Evolutionary conservation across 2,113 vertebrate genomes (phyloP).

Genomic region (Helogale parvula): DNA sequence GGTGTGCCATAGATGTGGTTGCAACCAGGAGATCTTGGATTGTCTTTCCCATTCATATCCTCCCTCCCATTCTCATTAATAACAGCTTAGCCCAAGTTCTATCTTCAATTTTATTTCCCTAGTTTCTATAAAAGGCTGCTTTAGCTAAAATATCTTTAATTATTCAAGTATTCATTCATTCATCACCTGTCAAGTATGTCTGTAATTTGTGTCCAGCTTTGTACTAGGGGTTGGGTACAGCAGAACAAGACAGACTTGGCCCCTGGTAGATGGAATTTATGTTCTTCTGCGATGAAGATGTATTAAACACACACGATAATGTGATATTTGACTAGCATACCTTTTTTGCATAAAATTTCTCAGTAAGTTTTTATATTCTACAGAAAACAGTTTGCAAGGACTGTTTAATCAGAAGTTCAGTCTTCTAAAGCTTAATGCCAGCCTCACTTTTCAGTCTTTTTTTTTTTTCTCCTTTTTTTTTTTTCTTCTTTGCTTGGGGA

Average conservation of each 20-base stretch:
- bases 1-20: background rate
- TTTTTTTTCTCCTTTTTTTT: background rate
- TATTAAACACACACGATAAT: background rate
- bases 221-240: background rate
- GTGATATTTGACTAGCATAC: background rate
- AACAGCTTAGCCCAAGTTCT: background rate
- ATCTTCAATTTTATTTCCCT: background rate
- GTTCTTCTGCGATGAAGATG: background rate
- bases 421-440: background rate
- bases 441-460: background rate
- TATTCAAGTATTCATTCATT: background rate
- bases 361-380: background rate
- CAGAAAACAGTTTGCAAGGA: background rate
- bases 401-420: background rate
- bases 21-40: background rate
- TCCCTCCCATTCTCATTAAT: background rate
- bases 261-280: background rate
- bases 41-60: background rate
- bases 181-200: background rate
- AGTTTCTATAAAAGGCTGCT: background rate
- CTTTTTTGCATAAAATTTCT: background rate
- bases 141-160: background rate
- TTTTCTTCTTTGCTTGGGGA: background rate
- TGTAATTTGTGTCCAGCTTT: background rate
- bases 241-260: background rate